phyloP scores from a whole-genome alignment of 1,140 invertebrate genomes.

The Phortica variegata region DNA sequence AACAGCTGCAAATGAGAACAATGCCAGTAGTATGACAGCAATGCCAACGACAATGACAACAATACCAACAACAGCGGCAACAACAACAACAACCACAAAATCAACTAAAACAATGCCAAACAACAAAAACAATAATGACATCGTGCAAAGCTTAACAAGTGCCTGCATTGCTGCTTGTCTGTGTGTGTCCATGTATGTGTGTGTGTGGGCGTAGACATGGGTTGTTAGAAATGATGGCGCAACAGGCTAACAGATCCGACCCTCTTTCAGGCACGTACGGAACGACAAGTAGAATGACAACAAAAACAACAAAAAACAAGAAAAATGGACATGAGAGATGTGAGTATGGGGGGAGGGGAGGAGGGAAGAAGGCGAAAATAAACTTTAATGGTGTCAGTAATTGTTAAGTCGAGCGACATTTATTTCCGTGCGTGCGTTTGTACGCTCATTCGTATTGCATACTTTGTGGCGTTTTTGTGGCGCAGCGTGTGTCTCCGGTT shows the following conservation, averaged over 20 bases:
- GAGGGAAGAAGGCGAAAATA: too few species aligned
- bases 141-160: too few species aligned
- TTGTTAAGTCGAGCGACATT: conserved; percentile 53
- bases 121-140: conserved; percentile 9
- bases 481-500: too few species aligned
- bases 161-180: too few species aligned
- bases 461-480: conserved; percentile 49
- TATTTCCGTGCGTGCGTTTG: conserved; percentile 37
- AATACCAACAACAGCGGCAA: conserved; percentile 13
- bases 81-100: conserved; percentile 26
- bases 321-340: conserved; percentile 22
- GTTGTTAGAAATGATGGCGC: too few species aligned
- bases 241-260: too few species aligned
- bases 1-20: conserved; percentile 15
- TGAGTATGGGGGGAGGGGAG: conserved; percentile 4
- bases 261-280: too few species aligned
- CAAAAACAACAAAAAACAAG: conserved; percentile 13
- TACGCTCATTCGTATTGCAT: conserved; percentile 23
- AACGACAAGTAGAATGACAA: neutral
- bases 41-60: conserved; percentile 5
- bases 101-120: conserved; percentile 12
- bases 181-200: too few species aligned
- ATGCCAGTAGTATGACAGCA: conserved; percentile 24
- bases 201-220: too few species aligned
- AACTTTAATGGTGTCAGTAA: conserved; percentile 54